Percentiles rank a stretch among this genome's conserved stretches.
These are phyloP conservation scores for Bubo bubo DNA, from an alignment of 2,113 vertebrate genomes.

Conservation along the genomic window DNA sequence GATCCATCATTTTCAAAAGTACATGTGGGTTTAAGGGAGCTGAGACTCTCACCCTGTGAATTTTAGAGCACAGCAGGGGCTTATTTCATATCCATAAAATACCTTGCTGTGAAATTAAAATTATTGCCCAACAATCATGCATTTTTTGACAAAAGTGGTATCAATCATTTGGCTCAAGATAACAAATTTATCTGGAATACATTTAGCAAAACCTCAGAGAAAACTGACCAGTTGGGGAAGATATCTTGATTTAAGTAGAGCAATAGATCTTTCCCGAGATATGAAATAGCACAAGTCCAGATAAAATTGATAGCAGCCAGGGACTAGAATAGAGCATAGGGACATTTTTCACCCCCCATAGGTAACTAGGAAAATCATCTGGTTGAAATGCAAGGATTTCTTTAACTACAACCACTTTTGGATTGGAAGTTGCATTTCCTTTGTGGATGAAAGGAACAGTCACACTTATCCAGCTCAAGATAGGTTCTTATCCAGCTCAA, in stretches of 20 bases:
- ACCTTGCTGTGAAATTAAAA: neutral
- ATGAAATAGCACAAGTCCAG: neutral
- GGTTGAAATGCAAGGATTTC: neutral
- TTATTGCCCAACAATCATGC: neutral
- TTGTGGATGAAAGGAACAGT: neutral
- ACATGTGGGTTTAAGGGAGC: neutral
- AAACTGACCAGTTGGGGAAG: neutral
- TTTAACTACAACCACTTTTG: neutral
- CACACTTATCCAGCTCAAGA: neutral
- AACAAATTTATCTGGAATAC: neutral
- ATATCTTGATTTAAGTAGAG: neutral
- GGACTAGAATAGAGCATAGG: neutral
- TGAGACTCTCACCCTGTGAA: neutral
- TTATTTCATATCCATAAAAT: neutral
- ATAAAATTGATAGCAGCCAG: neutral
- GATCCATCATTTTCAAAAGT: constrained; percentile 20
- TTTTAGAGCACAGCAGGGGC: neutral
- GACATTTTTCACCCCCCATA: neutral
- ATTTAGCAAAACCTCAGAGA: neutral
- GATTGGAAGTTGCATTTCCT: neutral
- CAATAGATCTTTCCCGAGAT: neutral
- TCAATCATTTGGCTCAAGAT: neutral
- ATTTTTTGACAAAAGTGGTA: neutral
- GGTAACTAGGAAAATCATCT: neutral
- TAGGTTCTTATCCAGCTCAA: neutral